Percentiles rank a stretch among this genome's conserved stretches.
Evolutionary conservation across 2,113 vertebrate genomes (phyloP).

Genomic region (Macquaria australasica): DNA sequence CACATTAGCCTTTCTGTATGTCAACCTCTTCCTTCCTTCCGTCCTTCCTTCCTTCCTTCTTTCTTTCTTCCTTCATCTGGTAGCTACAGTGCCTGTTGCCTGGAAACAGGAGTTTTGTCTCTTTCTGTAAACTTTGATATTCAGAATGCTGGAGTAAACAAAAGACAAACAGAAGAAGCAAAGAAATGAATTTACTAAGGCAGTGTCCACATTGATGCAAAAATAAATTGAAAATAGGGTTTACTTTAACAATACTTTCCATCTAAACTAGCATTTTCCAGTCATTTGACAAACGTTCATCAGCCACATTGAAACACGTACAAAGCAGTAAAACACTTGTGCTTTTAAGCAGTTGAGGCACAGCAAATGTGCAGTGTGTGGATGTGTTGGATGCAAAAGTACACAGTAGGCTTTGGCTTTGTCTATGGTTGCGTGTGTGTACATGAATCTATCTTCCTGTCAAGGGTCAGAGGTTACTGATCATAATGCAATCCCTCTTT

Average conservation of each 20-base stretch:
- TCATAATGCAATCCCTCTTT: not conserved
- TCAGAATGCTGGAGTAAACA: constrained; percentile 20
- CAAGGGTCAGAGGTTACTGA: constrained; percentile 21
- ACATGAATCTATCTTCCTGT: constrained; percentile 3
- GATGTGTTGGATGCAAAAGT: not conserved
- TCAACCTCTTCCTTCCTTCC: not conserved
- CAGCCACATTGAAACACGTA: not conserved
- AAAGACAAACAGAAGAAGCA: constrained; percentile 3
- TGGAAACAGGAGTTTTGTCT: constrained; percentile 59
- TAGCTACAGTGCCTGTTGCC: constrained; percentile 55
- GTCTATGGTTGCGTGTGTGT: not conserved
- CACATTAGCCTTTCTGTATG: constrained; percentile 1
- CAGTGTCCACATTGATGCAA: not conserved
- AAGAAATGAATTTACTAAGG: constrained; percentile 15
- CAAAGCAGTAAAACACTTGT: not conserved
- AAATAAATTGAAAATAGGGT: not conserved
- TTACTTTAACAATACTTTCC: not conserved
- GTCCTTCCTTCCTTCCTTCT: not conserved
- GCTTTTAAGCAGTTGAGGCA: not conserved
- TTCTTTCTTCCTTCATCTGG: not conserved
- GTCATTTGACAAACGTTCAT: not conserved
- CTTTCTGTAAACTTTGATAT: constrained; percentile 59
- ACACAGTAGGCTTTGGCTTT: not conserved
- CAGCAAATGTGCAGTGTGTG: not conserved
- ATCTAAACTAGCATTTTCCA: not conserved